Conservation (phyloP, 2,888 invertebrate genomes). For the Magallana nippona region DNA sequence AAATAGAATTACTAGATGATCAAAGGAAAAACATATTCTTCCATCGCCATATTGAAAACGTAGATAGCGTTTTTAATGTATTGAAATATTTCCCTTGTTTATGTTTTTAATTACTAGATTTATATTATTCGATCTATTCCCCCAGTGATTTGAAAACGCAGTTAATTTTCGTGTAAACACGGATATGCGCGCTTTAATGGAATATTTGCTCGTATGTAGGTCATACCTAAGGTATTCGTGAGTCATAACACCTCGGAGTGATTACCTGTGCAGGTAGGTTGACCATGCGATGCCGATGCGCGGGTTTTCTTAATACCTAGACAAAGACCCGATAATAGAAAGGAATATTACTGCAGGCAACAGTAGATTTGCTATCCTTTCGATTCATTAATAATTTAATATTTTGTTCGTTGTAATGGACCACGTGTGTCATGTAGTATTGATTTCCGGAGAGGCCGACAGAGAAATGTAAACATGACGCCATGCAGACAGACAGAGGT, state of each 20-base stretch:
- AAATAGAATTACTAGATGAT: neutral
- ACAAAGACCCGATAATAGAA: neutral
- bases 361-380: neutral
- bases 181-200: constrained; percentile 12
- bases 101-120: no score
- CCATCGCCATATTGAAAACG: no score
- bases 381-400: constrained; percentile 27
- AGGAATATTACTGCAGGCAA: neutral
- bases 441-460: neutral
- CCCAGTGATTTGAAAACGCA: no score
- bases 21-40: no score
- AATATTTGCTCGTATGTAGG: constrained; percentile 5
- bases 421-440: constrained; percentile 17
- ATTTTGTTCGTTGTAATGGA: neutral
- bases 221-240: constrained; percentile 21
- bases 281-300: neutral
- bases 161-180: neutral
- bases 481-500: neutral
- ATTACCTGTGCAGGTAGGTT: neutral
- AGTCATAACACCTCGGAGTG: neutral
- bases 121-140: no score
- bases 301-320: neutral
- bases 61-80: no score
- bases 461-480: constrained; percentile 27
- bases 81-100: no score